These are phyloP conservation scores for Dasypolia templi DNA, from an alignment of 2,888 invertebrate species.

Conservation along the genomic window DNA sequence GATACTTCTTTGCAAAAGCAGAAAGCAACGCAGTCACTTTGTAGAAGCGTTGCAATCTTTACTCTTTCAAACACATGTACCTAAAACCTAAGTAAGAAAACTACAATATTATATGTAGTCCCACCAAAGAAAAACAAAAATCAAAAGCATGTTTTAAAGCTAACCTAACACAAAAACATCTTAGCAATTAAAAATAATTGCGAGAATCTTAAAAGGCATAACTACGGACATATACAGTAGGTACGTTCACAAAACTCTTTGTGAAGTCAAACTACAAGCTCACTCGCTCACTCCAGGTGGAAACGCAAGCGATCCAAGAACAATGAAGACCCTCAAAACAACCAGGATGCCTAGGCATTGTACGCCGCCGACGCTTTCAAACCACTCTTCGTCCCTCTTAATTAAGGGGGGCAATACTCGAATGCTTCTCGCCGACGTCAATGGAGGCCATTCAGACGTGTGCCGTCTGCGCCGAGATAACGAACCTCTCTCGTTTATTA, in stretches of 20 bases:
- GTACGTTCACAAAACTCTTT: constrained; percentile 61
- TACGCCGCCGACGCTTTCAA: constrained; percentile 77
- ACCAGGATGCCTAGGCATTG: constrained; percentile 79
- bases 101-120: constrained; percentile 17
- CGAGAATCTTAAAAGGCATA: constrained; percentile 52
- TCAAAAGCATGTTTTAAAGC: constrained; percentile 45
- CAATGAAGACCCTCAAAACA: constrained; percentile 81
- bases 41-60: neutral
- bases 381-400: constrained; percentile 87
- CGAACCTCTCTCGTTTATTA: constrained; percentile 86
- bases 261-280: constrained; percentile 63
- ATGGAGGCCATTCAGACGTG: constrained; percentile 84
- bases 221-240: constrained; percentile 29
- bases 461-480: constrained; percentile 85
- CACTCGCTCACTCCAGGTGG: constrained; percentile 71
- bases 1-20: neutral
- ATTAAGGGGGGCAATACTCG: constrained; percentile 87
- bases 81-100: constrained; percentile 12
- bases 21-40: neutral
- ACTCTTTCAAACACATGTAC: constrained; percentile 1
- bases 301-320: constrained; percentile 78
- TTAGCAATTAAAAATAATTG: constrained; percentile 67
- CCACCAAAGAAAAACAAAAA: constrained; percentile 27
- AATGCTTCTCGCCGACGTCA: constrained; percentile 78
- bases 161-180: constrained; percentile 38